A percentile compares a stretch with the other conserved stretches of the same genome.
Evolutionary conservation across 2,797 vertebrate genomes (phyloP).

Genomic region (Aselliscus stoliczkanus): DNA sequence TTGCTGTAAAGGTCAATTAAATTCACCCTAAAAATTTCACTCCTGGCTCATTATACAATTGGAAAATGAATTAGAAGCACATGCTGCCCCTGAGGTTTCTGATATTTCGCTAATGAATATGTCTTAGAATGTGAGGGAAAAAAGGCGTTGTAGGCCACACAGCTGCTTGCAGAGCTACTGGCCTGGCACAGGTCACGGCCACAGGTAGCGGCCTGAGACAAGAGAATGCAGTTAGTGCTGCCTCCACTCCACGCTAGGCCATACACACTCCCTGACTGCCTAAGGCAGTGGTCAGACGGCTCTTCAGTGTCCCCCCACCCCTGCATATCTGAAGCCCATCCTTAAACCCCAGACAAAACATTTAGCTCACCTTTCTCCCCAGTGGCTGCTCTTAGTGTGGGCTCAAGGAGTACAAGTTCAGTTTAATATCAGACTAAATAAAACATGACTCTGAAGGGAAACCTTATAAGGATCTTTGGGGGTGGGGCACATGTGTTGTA

Average conservation of each 20-base stretch:
- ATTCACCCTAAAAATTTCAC: slow-evolving; percentile 87
- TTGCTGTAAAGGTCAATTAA: slow-evolving; percentile 87
- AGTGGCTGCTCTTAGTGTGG: not conserved
- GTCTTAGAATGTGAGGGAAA: slow-evolving; percentile 69
- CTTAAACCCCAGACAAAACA: not conserved
- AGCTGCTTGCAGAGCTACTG: not conserved
- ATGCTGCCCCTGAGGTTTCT: slow-evolving; percentile 84
- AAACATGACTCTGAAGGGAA: not conserved
- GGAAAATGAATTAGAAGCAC: slow-evolving; percentile 85
- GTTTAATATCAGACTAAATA: not conserved
- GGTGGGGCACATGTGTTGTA: accelerated
- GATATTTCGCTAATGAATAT: slow-evolving; percentile 84
- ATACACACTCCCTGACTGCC: not conserved
- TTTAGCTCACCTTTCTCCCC: not conserved
- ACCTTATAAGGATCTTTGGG: not conserved
- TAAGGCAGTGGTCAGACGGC: accelerated
- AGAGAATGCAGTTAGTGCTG: not conserved
- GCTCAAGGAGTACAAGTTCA: not conserved
- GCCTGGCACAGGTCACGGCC: not conserved
- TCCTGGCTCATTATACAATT: slow-evolving; percentile 86
- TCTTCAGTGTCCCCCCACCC: not conserved
- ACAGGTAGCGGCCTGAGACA: not conserved
- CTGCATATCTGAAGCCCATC: not conserved
- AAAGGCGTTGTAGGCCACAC: not conserved
- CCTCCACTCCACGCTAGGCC: not conserved